Base-by-base conservation (phyloP, 2,797 vertebrate species). In the Coendou prehensilis region DNA sequence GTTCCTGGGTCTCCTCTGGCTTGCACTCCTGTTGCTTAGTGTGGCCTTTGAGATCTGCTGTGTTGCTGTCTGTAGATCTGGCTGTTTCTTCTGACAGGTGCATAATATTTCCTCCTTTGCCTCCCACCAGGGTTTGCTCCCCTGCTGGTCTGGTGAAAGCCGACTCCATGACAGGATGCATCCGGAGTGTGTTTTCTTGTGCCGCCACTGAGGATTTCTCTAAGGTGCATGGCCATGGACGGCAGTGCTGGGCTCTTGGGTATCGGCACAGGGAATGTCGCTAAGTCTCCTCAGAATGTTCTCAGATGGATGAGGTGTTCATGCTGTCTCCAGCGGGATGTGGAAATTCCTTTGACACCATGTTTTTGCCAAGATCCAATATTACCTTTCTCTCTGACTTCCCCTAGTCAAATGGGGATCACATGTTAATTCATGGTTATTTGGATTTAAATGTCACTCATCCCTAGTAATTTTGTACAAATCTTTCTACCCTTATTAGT, bases 181-280 rank as follows among this genome's bases (percentile, higher is more conserved):
- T 20, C 3, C 33, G 9, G 52, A 41, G n/a, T 4, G 0, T 17
- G 1, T 11, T 22, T 71, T 64, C n/a, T 15, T 2, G 37, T 45
- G 76, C 37, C n/a, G 50, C 37, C 2, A 8, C 33, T 22, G 28
- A 56, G 56, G n/a, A 11, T 18, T 69, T 79, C n/a, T 50, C 41
- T 30, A 0, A 28, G 67, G 26, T 64, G 0, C 33, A 0, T 28
- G n/a, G 2, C 30, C 57, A 17, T 3, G 50, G 33, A 4, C 2
- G 33, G 57, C 45, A 41, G 69, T 50, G n/a, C 50, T n/a, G 50
- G 67, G 75, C 56, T 57, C 28, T 18, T 14, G 75, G 41, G 6
- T 15, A 2, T 61, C 47, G 4, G 22, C 50, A 37, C 6, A 2
- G 5, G 17, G 52, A 20, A 13, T n/a, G 63, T 64, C 23, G 2